Evolutionary conservation across 2,888 invertebrate genomes (phyloP).

Genomic region (Dorcus parallelipipedus): DNA sequence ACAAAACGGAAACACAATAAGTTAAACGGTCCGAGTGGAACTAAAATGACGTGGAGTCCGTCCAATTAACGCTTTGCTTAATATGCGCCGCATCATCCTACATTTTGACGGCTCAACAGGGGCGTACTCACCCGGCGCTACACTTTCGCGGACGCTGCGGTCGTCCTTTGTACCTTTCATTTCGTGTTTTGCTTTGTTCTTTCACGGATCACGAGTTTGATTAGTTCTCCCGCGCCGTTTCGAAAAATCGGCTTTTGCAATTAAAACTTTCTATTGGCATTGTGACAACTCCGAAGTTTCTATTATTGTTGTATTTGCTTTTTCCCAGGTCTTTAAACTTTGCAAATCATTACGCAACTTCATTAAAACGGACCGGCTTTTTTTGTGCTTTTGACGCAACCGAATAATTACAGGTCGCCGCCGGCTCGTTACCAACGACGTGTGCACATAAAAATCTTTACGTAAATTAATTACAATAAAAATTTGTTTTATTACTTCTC

Average conservation of each 20-base stretch:
- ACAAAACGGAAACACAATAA: neutral
- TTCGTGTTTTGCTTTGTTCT: neutral
- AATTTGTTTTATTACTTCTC: no score
- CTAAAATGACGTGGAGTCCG: neutral
- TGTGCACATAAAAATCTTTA: no score
- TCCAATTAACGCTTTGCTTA: neutral
- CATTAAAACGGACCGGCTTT: no score
- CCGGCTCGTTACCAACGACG: no score
- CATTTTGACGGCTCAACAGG: no score
- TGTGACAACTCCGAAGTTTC: constrained; percentile 16
- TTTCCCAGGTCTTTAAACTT: constrained; percentile 1
- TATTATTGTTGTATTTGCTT: constrained; percentile 17
- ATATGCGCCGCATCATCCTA: neutral
- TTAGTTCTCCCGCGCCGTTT: constrained; percentile 6
- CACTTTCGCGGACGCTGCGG: no score
- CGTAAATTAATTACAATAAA: no score
- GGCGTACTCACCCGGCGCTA: no score
- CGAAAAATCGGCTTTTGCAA: constrained; percentile 14
- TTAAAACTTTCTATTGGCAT: constrained; percentile 20
- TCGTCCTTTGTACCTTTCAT: no score
- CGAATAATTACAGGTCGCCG: no score
- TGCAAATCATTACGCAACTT: neutral
- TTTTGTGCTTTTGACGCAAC: no score
- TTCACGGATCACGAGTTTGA: neutral
- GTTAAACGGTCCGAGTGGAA: neutral